Base-by-base conservation (phyloP, 2,113 vertebrate genomes). In the Lophura nycthemera region DNA sequence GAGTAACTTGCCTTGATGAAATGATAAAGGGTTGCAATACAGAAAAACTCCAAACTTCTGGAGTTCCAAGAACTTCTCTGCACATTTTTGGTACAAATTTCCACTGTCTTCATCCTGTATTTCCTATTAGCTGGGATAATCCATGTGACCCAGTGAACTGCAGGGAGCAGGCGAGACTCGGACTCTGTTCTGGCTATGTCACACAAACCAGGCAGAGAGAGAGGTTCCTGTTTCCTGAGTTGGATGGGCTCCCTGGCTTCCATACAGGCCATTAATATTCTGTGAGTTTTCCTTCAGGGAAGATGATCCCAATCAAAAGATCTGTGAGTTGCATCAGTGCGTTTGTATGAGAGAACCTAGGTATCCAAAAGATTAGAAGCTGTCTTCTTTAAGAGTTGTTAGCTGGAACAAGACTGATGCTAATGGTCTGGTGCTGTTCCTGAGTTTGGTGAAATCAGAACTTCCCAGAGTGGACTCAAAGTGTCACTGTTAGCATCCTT, bases 91-190 rank as follows among this genome's bases (percentile, higher is more conserved):
- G 24, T 85, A 11, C 42, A 78, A 30, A 11, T 90, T 78, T 71
- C 65, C 30, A 1, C 8, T 45, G 38, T 38, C 66, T 67, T 67
- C 47, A 61, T 92, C n/a, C 74, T 95, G 82, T 29, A 6, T 95
- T 95, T 89, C 59, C 90, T 73, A 13, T 92, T 80, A 88, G 75
- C 60, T 66, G 85, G 88, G 75, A 6, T 73, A 88, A 38, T 48
- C 48, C 61, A 64, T 34, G 54, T 77, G 91, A 78, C 86, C 81
- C 77, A 72, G 77, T 21, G 77, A 89, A 8, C 45, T 38, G 56
- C 71, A 48, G 85, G 67, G 85, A 63, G 32, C 4, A 16, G 61
- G 43, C 19, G 32, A 17, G 71, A 18, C 79, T 43, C 65, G 1
- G 57, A 1, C 6, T 13, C 10, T 12, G 61, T 57, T 63, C 82